Evolutionary conservation across 2,797 vertebrate species (phyloP).

Genomic region (Apogon hyalosoma): DNA sequence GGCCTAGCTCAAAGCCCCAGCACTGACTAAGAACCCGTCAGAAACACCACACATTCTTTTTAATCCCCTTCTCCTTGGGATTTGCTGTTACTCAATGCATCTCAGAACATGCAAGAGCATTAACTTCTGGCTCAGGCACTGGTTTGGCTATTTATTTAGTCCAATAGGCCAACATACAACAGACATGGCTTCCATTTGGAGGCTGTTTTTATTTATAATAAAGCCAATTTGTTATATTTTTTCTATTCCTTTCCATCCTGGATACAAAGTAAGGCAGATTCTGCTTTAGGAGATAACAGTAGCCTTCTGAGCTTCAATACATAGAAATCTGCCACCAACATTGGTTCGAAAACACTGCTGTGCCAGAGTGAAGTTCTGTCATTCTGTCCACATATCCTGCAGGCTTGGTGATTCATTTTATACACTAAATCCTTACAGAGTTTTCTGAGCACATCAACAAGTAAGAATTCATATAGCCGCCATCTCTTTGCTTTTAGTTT

Average conservation of each 20-base stretch:
- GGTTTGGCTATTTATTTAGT: conserved; percentile 38
- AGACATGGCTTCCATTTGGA: conserved; percentile 32
- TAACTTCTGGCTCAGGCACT: conserved; percentile 32
- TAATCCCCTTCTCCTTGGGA: conserved; percentile 64
- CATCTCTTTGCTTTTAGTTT: conserved; percentile 24
- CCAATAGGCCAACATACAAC: conserved; percentile 12
- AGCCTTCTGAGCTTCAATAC: conserved; percentile 38
- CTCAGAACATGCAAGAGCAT: conserved; percentile 54
- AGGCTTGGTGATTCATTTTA: conserved; percentile 35
- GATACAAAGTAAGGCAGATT: conserved; percentile 15
- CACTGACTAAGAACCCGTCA: conserved; percentile 64
- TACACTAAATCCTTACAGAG: conserved; percentile 37
- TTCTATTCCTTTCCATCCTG: background rate
- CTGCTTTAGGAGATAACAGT: conserved; percentile 41
- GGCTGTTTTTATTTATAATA: conserved; percentile 22
- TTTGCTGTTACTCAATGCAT: conserved; percentile 49
- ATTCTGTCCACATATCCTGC: conserved; percentile 30
- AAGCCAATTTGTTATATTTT: conserved; percentile 31
- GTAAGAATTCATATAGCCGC: conserved; percentile 31
- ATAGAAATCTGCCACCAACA: conserved; percentile 33
- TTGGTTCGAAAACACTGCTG: conserved; percentile 20
- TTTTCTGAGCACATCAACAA: conserved; percentile 42
- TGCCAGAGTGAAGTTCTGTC: conserved; percentile 28
- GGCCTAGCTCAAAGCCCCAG: conserved; percentile 58
- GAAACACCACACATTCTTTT: conserved; percentile 55